Conservation (phyloP, 2,888 invertebrate species). For the Drosophila neotestacea region DNA sequence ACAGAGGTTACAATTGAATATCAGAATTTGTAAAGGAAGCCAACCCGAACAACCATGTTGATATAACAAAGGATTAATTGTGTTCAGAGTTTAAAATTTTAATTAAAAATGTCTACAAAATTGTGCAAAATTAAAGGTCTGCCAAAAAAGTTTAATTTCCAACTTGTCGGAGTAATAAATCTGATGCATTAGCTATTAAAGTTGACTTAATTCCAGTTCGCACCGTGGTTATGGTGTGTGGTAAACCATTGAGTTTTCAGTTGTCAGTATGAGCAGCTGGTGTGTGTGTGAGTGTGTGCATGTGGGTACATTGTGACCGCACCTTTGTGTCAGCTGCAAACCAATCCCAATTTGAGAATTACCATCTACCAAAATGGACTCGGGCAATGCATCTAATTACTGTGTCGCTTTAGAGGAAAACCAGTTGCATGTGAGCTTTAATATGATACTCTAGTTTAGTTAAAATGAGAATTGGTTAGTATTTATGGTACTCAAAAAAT, state of each 20-base stretch:
- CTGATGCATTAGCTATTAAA: constrained; percentile 1
- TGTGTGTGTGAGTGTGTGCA: constrained; percentile 20
- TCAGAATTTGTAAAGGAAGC: neutral
- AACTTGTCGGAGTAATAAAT: neutral
- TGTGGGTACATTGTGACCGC: constrained; percentile 26
- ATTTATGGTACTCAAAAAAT: too few species aligned
- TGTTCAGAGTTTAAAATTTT: neutral
- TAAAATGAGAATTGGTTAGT: too few species aligned
- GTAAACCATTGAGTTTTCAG: constrained; percentile 19
- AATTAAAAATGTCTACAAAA: constrained; percentile 1
- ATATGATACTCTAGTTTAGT: neutral
- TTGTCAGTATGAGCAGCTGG: constrained; percentile 11
- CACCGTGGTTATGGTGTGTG: constrained; percentile 17
- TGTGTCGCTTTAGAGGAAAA: neutral
- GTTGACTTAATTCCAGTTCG: constrained; percentile 1
- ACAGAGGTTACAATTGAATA: neutral
- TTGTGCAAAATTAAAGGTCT: neutral
- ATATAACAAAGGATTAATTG: neutral
- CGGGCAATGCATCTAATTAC: constrained; percentile 1
- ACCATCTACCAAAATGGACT: constrained; percentile 1
- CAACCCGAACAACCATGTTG: neutral
- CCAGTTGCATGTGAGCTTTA: neutral
- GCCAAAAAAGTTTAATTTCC: neutral
- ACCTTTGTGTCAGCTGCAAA: constrained; percentile 26
- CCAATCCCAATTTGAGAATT: constrained; percentile 13